Evolutionary conservation across 1,140 invertebrate genomes (phyloP).

Genomic region (Ceratitis capitata): DNA sequence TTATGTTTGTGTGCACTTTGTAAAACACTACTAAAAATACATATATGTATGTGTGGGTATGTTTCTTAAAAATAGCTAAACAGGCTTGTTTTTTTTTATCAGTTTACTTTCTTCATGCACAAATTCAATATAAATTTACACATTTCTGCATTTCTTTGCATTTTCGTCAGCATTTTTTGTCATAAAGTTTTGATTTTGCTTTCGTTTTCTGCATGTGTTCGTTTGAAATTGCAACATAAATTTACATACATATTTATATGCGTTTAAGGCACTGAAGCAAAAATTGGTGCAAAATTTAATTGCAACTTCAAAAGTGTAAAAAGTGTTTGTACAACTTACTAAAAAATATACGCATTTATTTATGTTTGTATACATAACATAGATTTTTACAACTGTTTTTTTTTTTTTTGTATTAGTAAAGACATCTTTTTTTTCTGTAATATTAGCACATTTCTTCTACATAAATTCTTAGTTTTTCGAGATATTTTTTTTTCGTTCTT

Average conservation of each 20-base stretch:
- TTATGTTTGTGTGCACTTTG: not conserved
- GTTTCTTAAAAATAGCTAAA: slow-evolving; percentile 21
- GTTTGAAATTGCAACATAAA: slow-evolving; percentile 3
- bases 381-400: too few species aligned
- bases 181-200: not conserved
- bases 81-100: not conserved
- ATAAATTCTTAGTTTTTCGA: too few species aligned
- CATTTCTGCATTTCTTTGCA: slow-evolving; percentile 43
- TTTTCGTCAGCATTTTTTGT: not conserved
- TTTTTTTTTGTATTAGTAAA: not conserved
- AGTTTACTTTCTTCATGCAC: not conserved
- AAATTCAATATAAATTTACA: slow-evolving; percentile 48
- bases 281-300: slow-evolving; percentile 29
- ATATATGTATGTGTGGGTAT: too few species aligned
- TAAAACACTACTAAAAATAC: slow-evolving; percentile 26
- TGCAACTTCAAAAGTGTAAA: slow-evolving; percentile 4
- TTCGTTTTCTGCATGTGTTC: not conserved
- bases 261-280: slow-evolving; percentile 39
- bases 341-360: not conserved
- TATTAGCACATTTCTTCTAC: too few species aligned
- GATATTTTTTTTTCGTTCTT: too few species aligned
- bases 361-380: not conserved
- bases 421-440: not conserved
- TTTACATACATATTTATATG: not conserved
- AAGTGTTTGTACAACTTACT: slow-evolving; percentile 11